phyloP scores from a whole-genome alignment of 1,140 invertebrate species.

The Cataglyphis hispanica region DNA sequence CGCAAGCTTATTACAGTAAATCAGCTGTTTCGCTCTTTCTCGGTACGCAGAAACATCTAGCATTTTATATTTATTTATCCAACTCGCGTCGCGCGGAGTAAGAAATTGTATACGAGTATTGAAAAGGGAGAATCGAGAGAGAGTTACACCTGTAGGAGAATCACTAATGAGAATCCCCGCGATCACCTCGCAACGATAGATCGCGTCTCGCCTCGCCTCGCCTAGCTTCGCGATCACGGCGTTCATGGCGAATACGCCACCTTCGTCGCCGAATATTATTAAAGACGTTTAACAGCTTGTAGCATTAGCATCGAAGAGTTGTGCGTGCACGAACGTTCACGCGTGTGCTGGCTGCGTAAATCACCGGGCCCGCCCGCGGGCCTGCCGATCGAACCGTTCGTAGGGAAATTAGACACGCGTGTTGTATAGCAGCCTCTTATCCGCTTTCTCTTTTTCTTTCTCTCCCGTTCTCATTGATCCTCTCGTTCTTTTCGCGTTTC shows the following conservation, averaged over 20 bases:
- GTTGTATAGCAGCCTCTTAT: slow-evolving; percentile 19
- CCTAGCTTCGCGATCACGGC: slow-evolving; percentile 11
- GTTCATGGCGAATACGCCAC: slow-evolving; percentile 29
- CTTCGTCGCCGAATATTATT: slow-evolving; percentile 75
- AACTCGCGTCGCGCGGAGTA: slow-evolving; percentile 17
- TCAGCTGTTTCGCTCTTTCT: slow-evolving; percentile 19
- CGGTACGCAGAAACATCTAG: slow-evolving; percentile 20
- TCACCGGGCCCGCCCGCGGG: slow-evolving; percentile 76
- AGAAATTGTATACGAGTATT: slow-evolving; percentile 13
- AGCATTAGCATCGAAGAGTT: slow-evolving; percentile 70
- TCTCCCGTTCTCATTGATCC: slow-evolving; percentile 3
- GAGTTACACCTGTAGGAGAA: slow-evolving; percentile 48
- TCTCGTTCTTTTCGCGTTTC: slow-evolving; percentile 9
- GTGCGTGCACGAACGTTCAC: slow-evolving; percentile 1
- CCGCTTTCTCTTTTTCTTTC: slow-evolving; percentile 28
- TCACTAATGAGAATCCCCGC: slow-evolving; percentile 66
- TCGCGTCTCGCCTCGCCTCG: slow-evolving; percentile 21
- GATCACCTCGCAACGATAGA: slow-evolving; percentile 63
- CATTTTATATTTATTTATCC: slow-evolving; percentile 49
- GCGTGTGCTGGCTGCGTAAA: slow-evolving; percentile 76
- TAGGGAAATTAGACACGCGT: slow-evolving; percentile 82
- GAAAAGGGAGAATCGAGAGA: background rate
- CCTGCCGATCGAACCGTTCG: slow-evolving; percentile 76
- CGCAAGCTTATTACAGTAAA: slow-evolving; percentile 45
- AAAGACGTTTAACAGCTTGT: slow-evolving; percentile 78